phyloP scores from a whole-genome alignment of 2,888 invertebrate genomes.

The Clistopyga incitator region DNA sequence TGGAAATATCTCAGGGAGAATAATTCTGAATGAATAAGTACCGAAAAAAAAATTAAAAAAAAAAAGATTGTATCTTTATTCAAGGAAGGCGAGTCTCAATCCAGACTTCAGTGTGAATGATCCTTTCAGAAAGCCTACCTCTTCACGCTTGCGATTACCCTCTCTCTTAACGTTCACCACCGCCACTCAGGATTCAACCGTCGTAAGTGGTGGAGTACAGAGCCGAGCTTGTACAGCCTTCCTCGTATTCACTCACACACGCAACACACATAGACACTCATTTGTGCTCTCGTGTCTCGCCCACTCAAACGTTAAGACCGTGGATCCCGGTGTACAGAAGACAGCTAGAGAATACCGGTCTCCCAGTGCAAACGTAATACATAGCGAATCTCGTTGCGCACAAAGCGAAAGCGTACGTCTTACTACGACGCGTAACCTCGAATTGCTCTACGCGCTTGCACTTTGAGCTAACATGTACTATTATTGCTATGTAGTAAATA shows the following conservation, averaged over 20 bases:
- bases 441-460: slow-evolving; percentile 40
- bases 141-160: slow-evolving; percentile 54
- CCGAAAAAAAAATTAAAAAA: not conserved
- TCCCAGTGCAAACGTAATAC: slow-evolving; percentile 49
- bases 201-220: slow-evolving; percentile 27
- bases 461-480: slow-evolving; percentile 7
- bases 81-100: slow-evolving; percentile 2
- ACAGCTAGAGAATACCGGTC: slow-evolving; percentile 43
- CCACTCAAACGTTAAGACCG: slow-evolving; percentile 57
- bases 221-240: slow-evolving; percentile 31
- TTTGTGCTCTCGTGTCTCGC: slow-evolving; percentile 42
- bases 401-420: slow-evolving; percentile 62
- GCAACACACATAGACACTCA: not conserved
- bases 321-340: slow-evolving; percentile 38
- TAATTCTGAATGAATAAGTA: not conserved
- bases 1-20: not conserved
- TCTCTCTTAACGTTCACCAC: slow-evolving; percentile 42
- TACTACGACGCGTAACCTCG: slow-evolving; percentile 68
- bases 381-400: slow-evolving; percentile 43
- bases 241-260: slow-evolving; percentile 27
- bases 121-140: slow-evolving; percentile 52
- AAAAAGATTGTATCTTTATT: not conserved
- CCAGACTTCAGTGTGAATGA: slow-evolving; percentile 47
- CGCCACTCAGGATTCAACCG: slow-evolving; percentile 23
- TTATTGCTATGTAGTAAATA: slow-evolving; percentile 43